These are phyloP conservation scores for Rhinopithecus roxellana DNA, from an alignment of 2,113 vertebrate species.

Conservation along the genomic window DNA sequence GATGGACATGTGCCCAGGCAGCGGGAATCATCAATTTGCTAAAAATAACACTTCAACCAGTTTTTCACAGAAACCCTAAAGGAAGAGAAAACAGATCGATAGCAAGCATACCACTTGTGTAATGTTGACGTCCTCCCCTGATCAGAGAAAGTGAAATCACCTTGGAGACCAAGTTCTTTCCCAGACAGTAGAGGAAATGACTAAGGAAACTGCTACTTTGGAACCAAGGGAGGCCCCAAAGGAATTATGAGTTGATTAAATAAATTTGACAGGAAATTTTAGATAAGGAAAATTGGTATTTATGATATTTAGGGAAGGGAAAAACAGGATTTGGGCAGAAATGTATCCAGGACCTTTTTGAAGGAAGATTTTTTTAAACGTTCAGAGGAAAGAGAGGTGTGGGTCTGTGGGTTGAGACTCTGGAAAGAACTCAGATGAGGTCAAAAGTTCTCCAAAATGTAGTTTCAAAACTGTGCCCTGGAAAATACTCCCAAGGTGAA, in stretches of 20 bases:
- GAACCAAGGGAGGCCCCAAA: background rate
- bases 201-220: slow-evolving; percentile 25
- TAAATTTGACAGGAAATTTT: slow-evolving; percentile 43
- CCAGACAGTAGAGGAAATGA: slow-evolving; percentile 49
- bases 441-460: background rate
- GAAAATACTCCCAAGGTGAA: background rate
- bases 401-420: background rate
- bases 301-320: background rate
- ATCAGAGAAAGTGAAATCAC: slow-evolving; percentile 44
- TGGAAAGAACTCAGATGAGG: background rate
- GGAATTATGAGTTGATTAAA: slow-evolving; percentile 48
- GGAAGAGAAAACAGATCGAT: slow-evolving; percentile 57
- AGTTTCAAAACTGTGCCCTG: background rate
- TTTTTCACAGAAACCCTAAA: slow-evolving; percentile 45
- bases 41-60: slow-evolving; percentile 55
- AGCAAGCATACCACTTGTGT: slow-evolving; percentile 11
- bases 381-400: background rate
- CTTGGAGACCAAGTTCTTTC: slow-evolving; percentile 56
- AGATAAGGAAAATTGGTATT: slow-evolving; percentile 13
- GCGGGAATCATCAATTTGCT: slow-evolving; percentile 50
- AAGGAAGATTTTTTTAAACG: background rate
- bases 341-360: background rate
- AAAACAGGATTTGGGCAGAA: background rate
- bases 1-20: slow-evolving; percentile 37
- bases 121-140: background rate